Conservation (phyloP, 2,888 invertebrate species). For the Epinotia nisella region DNA sequence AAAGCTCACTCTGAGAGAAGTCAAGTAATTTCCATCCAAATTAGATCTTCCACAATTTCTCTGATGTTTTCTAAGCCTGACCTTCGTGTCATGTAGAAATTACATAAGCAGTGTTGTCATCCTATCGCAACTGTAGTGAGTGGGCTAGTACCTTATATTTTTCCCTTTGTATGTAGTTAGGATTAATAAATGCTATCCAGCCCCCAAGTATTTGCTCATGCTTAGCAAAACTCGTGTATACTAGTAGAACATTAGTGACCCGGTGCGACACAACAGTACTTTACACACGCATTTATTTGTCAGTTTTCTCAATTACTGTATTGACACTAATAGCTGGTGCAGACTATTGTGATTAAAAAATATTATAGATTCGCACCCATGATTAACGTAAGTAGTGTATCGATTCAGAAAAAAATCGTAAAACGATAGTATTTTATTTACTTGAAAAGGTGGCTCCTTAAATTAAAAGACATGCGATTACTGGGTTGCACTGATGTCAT, state of each 20-base stretch:
- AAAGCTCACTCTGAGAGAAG: not conserved
- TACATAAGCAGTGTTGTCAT: not conserved
- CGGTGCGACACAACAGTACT: not conserved
- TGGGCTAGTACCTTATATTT: slow-evolving; percentile 15
- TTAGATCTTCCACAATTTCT: not conserved
- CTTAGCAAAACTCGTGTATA: slow-evolving; percentile 6
- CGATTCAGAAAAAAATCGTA: not conserved
- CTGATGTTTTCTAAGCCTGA: not conserved
- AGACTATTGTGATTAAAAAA: not conserved
- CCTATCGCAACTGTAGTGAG: not conserved
- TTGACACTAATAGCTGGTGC: not conserved
- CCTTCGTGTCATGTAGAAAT: not conserved
- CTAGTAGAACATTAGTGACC: slow-evolving; percentile 4
- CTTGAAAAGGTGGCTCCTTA: not conserved
- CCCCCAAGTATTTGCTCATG: not conserved
- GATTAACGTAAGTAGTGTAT: not conserved
- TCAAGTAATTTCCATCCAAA: not conserved
- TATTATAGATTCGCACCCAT: not conserved
- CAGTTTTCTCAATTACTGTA: not conserved
- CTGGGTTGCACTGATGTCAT: not conserved
- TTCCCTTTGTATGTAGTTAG: slow-evolving; percentile 10
- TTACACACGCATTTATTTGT: not conserved
- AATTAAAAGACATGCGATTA: not conserved
- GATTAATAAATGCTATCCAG: slow-evolving; percentile 10
- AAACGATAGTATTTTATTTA: not conserved